Evolutionary conservation across 1,140 invertebrate genomes (phyloP), one percentile per base, ranked within the genome.

Genomic region (Drosophila prosaltans): DNA sequence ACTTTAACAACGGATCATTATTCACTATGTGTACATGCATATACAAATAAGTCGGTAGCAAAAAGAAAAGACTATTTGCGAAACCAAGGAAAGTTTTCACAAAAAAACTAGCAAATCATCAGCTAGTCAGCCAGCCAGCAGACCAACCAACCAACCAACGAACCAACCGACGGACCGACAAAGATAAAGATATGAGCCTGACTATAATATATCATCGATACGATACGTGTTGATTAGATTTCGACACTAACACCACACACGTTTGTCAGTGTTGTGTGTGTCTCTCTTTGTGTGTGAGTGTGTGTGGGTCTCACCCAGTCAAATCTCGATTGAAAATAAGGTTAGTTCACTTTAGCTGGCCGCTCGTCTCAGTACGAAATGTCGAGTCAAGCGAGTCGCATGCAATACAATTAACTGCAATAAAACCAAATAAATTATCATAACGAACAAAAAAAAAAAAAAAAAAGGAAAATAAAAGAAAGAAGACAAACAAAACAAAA

Each of bases 211-310:
- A 70, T 60, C 74, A 82, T 79, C 77, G 81, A 71, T 83, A 77
- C 80, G 84, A 88, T 80, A 88, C 65, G 80, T 84, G 77, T 80
- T 84, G 84, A 88, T 88, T 88, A 89, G 84, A 88, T 88, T 88
- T 89, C 84, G 80, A 89, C 80, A 78, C 41, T n/a, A 40, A 64
- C 26, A 58, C 36, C 36, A 41, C n/a, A 48, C 39, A 32, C 8
- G 9, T n/a, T 3, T n/a, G 10, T 57, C 28, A 1, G 10, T 5
- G n/a, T 59, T 8, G 7, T 4, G 21, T 24, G 9, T 24, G 16
- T 51, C 48, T 51, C 48, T 30, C 9, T 32, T 74, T 64, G 30
- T 59, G 41, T 48, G 43, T 36, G 39, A 9, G 63, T 64, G 51
- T 65, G 28, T 72, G 45, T 80, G 65, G 68, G 70, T 72, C 84